Conservation (phyloP, 2,113 vertebrate genomes). For the Grammomys surdaster region DNA sequence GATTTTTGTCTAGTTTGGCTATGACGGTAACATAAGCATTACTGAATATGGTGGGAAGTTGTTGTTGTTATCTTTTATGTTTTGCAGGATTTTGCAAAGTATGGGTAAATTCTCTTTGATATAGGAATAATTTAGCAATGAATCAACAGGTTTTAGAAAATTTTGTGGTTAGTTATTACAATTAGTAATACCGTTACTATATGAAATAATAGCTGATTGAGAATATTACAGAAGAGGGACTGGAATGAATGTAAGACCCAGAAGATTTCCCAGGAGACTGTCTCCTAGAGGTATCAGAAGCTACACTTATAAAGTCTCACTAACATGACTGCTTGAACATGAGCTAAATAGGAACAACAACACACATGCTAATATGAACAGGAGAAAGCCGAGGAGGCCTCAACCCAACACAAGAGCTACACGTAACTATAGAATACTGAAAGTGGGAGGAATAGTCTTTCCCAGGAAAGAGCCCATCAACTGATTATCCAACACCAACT, state of each 20-base stretch:
- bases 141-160: neutral
- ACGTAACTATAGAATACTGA: neutral
- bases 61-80: neutral
- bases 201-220: neutral
- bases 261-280: neutral
- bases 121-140: neutral
- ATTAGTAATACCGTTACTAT: neutral
- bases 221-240: neutral
- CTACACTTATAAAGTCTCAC: neutral
- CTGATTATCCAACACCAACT: neutral
- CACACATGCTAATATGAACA: neutral
- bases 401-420: neutral
- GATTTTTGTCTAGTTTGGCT: neutral
- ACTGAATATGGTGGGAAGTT: neutral
- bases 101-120: neutral
- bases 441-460: neutral
- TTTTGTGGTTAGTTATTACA: neutral
- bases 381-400: neutral
- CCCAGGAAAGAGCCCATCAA: neutral
- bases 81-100: neutral
- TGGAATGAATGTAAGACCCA: neutral
- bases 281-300: neutral
- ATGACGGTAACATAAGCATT: neutral
- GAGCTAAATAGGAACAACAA: neutral
- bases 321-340: neutral